A percentile compares a stretch with the other conserved stretches of the same genome.
Evolutionary conservation across 2,113 vertebrate species (phyloP).

Genomic region (Suricata suricatta): DNA sequence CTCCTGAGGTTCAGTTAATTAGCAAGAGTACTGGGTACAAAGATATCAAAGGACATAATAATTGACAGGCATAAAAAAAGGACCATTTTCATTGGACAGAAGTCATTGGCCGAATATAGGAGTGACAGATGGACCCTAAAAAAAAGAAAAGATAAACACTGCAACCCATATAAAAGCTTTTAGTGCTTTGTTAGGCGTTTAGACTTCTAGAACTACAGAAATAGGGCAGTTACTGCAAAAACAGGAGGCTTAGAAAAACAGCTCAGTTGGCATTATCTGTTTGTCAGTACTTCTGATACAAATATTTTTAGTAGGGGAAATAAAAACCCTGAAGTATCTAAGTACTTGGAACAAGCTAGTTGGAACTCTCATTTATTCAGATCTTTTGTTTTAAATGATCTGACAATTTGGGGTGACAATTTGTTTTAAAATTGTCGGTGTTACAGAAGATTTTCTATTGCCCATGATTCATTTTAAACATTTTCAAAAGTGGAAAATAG

Average conservation of each 20-base stretch:
- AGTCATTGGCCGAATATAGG: neutral
- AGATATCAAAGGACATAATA: constrained; percentile 29
- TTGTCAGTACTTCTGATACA: constrained; percentile 32
- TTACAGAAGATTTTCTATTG: constrained; percentile 23
- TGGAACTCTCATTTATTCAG: neutral
- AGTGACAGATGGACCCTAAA: neutral
- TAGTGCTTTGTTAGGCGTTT: neutral
- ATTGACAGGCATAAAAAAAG: constrained; percentile 21
- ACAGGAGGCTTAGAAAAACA: constrained; percentile 36
- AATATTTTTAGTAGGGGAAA: constrained; percentile 5
- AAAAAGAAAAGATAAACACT: neutral
- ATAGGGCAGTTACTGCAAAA: constrained; percentile 24
- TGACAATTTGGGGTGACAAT: neutral
- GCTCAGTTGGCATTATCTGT: neutral
- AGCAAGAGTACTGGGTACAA: constrained; percentile 17
- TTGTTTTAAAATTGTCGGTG: constrained; percentile 20
- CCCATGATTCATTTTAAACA: neutral
- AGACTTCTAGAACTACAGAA: constrained; percentile 16
- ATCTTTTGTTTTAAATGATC: constrained; percentile 32
- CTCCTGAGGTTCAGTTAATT: constrained; percentile 63
- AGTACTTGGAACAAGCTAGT: constrained; percentile 31
- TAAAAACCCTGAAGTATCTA: constrained; percentile 2
- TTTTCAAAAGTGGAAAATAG: constrained; percentile 38
- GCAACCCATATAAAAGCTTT: neutral
- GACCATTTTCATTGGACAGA: constrained; percentile 22